Evolutionary conservation across 2,797 vertebrate species (phyloP).

Genomic region (Esox masquinongy): DNA sequence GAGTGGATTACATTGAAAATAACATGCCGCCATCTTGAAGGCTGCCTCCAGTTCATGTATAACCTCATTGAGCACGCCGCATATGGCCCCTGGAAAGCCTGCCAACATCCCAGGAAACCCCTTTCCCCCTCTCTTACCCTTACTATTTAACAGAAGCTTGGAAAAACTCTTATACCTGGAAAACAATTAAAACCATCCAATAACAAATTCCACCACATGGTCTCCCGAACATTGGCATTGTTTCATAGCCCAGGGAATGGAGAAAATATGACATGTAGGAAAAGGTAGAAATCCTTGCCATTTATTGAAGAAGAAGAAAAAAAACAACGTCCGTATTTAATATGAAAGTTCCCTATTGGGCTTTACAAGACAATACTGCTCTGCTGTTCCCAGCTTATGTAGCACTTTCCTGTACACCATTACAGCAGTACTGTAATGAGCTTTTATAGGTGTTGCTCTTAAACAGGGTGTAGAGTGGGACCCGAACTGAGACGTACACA

Average conservation of each 20-base stretch:
- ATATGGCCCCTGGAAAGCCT: constrained; percentile 53
- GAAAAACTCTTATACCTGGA: constrained; percentile 73
- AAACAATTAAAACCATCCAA: constrained; percentile 74
- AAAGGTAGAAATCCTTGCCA: constrained; percentile 66
- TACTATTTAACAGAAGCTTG: constrained; percentile 70
- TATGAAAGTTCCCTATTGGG: constrained; percentile 69
- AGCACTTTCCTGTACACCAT: constrained; percentile 71
- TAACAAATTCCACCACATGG: constrained; percentile 69
- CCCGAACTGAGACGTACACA: constrained; percentile 62
- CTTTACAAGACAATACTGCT: constrained; percentile 70
- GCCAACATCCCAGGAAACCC: constrained; percentile 75
- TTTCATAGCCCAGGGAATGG: constrained; percentile 65
- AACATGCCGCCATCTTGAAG: too few relatives aligned
- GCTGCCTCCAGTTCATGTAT: too few relatives aligned
- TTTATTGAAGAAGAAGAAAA: constrained; percentile 55
- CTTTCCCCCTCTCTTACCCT: constrained; percentile 55
- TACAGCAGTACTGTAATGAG: constrained; percentile 74
- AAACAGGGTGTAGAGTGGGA: constrained; percentile 63
- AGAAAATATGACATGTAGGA: constrained; percentile 76
- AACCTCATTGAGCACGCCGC: constrained; percentile 21
- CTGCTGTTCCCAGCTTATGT: constrained; percentile 64
- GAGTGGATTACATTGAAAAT: too few relatives aligned
- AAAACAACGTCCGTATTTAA: constrained; percentile 66
- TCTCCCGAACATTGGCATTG: constrained; percentile 65
- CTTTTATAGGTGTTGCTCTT: constrained; percentile 77